phyloP scores from a whole-genome alignment of 2,888 invertebrate species.

The Litoditis marina region DNA sequence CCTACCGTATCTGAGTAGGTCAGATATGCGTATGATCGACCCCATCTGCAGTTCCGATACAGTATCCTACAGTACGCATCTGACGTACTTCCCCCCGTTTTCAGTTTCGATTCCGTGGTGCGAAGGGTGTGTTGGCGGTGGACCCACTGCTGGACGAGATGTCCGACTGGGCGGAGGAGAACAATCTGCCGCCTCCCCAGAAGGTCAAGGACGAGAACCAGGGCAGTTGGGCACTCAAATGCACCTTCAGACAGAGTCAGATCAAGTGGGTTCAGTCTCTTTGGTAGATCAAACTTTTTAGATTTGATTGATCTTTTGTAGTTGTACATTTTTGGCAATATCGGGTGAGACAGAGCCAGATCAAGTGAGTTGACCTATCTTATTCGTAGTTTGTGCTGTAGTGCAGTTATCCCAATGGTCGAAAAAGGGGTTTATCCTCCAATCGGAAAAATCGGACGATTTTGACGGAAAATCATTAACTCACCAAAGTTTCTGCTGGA shows the following conservation, averaged over 20 bases:
- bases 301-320: too few species aligned
- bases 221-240: slow-evolving; percentile 17
- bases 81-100: background rate
- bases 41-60: too few species aligned
- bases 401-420: background rate
- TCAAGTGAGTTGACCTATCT: too few species aligned
- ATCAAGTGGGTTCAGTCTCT: slow-evolving; percentile 30
- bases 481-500: background rate
- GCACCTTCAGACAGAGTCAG: slow-evolving; percentile 35
- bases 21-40: too few species aligned
- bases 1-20: background rate
- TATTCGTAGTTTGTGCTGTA: too few species aligned
- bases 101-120: slow-evolving; percentile 59
- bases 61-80: too few species aligned
- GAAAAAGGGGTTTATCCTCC: background rate
- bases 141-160: slow-evolving; percentile 49
- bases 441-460: background rate
- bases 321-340: too few species aligned
- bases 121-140: slow-evolving; percentile 58
- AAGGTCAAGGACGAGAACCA: slow-evolving; percentile 8
- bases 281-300: too few species aligned
- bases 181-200: slow-evolving; percentile 4
- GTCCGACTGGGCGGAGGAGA: slow-evolving; percentile 20
- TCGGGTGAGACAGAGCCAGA: too few species aligned
- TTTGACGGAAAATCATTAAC: background rate